A percentile compares a stretch with the other conserved stretches of the same genome.
These are phyloP conservation scores for Lacerta agilis DNA, from an alignment of 2,797 vertebrate genomes.

Conservation along the genomic window DNA sequence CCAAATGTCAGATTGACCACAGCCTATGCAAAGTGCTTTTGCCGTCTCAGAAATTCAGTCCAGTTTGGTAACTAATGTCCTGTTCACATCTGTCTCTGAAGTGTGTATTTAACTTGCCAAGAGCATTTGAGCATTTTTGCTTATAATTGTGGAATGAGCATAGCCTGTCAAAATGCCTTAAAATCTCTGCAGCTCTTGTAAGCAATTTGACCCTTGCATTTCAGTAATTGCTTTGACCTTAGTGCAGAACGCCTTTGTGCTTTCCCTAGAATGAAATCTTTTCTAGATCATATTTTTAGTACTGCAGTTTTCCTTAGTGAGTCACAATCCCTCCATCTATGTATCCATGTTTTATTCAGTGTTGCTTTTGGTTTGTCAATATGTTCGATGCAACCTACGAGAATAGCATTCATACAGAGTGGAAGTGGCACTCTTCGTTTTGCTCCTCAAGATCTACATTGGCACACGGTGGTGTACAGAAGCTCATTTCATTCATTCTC, in stretches of 20 bases:
- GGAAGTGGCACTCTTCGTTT: constrained; percentile 23
- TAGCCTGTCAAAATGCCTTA: constrained; percentile 10
- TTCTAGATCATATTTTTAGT: constrained; percentile 51
- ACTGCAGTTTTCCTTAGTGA: constrained; percentile 45
- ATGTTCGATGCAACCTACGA: constrained; percentile 25
- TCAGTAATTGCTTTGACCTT: constrained; percentile 65
- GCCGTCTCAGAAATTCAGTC: constrained; percentile 20
- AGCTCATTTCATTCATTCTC: neutral
- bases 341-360: constrained; percentile 7
- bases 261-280: constrained; percentile 51
- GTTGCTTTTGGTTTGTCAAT: constrained; percentile 50
- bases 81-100: constrained; percentile 42
- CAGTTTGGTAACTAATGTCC: constrained; percentile 12
- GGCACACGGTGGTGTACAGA: neutral
- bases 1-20: constrained; percentile 48
- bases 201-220: constrained; percentile 46
- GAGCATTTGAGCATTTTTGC: constrained; percentile 36
- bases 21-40: constrained; percentile 19
- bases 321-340: constrained; percentile 24
- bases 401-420: constrained; percentile 20
- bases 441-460: constrained; percentile 4
- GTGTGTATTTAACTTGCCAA: constrained; percentile 25
- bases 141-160: constrained; percentile 13
- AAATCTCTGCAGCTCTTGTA: constrained; percentile 44
- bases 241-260: constrained; percentile 31